phyloP scores from a whole-genome alignment of 2,797 vertebrate species.

The Oreochromis mossambicus region DNA sequence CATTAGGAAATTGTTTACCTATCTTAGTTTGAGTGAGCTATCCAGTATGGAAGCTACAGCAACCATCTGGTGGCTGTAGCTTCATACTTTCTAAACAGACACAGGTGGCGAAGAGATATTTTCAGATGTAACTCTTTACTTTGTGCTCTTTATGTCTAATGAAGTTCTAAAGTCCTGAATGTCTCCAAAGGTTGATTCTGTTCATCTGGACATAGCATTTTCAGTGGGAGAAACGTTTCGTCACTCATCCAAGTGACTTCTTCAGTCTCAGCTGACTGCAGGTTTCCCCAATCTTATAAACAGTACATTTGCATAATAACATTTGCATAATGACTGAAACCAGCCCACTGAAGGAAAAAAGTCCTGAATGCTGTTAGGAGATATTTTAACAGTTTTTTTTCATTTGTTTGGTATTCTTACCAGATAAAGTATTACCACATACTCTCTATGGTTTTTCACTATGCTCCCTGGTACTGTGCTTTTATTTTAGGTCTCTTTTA shows the following conservation, averaged over 20 bases:
- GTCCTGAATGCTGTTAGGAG: not conserved
- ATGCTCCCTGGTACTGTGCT: not conserved
- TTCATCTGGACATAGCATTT: accelerated
- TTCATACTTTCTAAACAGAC: not conserved
- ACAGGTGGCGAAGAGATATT: not conserved
- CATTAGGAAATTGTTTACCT: not conserved
- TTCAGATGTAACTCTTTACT: not conserved
- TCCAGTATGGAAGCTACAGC: no score
- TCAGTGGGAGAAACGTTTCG: not conserved
- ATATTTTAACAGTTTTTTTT: not conserved
- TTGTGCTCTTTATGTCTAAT: not conserved
- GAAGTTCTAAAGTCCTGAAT: not conserved
- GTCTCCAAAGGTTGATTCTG: not conserved
- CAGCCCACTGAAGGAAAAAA: accelerated
- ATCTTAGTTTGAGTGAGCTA: accelerated
- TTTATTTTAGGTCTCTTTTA: not conserved
- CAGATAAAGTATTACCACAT: not conserved
- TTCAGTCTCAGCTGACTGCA: not conserved
- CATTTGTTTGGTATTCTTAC: not conserved
- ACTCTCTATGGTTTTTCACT: accelerated
- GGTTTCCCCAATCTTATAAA: not conserved
- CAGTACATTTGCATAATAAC: not conserved
- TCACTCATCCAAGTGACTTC: not conserved
- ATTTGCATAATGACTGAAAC: not conserved
- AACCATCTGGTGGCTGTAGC: accelerated